These are phyloP conservation scores for Diplodus sargus DNA, from an alignment of 2,797 vertebrate species.

Conservation along the genomic window DNA sequence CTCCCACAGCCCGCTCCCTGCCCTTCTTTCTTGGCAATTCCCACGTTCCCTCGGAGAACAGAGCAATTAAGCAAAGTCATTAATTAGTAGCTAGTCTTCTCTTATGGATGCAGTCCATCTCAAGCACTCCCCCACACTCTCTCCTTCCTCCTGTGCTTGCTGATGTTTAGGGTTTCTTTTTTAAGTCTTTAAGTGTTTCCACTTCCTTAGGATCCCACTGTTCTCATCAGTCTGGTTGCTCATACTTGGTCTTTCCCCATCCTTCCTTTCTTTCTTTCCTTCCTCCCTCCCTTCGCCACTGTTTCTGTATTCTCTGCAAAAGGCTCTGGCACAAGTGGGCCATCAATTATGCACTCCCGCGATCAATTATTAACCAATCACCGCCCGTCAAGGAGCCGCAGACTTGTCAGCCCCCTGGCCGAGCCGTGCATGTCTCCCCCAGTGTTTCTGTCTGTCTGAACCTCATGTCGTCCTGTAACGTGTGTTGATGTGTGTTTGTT, in stretches of 20 bases:
- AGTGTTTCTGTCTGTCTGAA: constrained; percentile 49
- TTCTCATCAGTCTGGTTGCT: constrained; percentile 27
- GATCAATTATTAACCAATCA: constrained; percentile 85
- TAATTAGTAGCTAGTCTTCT: constrained; percentile 73
- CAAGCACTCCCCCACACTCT: constrained; percentile 37
- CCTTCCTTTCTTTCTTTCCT: constrained; percentile 7
- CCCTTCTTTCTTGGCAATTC: constrained; percentile 37
- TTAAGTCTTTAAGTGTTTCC: constrained; percentile 23
- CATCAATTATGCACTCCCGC: constrained; percentile 82
- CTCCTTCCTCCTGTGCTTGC: constrained; percentile 20
- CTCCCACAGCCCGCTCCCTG: constrained; percentile 8
- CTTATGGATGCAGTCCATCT: constrained; percentile 56
- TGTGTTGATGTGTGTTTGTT: constrained; percentile 45
- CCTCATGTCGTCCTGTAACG: constrained; percentile 39
- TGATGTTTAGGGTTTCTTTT: constrained; percentile 37
- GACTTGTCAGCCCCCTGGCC: constrained; percentile 75
- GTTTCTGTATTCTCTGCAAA: constrained; percentile 66
- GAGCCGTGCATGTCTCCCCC: constrained; percentile 58
- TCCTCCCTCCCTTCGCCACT: constrained; percentile 17
- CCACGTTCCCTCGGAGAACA: constrained; percentile 61
- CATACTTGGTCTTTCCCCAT: neutral
- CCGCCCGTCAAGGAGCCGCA: constrained; percentile 66
- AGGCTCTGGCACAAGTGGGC: constrained; percentile 75
- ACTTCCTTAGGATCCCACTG: constrained; percentile 17
- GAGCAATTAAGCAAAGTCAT: constrained; percentile 75